Base-by-base conservation (phyloP, 1,140 invertebrate genomes). In the Drosophila fuyamai region DNA sequence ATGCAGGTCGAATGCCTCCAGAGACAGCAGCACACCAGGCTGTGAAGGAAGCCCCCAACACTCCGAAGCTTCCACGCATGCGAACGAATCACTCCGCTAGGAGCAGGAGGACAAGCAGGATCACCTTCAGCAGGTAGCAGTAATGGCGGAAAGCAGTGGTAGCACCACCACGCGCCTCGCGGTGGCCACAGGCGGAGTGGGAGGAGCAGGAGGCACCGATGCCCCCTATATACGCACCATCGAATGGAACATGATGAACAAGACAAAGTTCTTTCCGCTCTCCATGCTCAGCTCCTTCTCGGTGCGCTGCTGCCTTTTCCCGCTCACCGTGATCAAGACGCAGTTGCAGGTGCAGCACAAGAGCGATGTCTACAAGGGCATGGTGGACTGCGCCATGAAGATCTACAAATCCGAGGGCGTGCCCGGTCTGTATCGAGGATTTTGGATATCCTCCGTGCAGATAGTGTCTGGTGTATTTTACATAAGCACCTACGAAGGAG, bases 221-320 rank as follows among this genome's bases (percentile, higher is more conserved):
- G 71, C 94, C 9, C 93, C 94, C 58, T 94, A 95, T 50, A 96
- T 98, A 71, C 95, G 95, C 40, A 97, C 96, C n/a, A 99, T 99
- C 76, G 98, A 99, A 93, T 99, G 98, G 97, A 95, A 98, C 66
- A 99, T 99, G 98, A 97, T 99, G 97, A 97, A 99, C 93, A 98
- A 99, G 86, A 95, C 94, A 92, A 98, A 95, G 94, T 98, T 96
- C 94, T 98, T 95, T 90, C 98, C 98, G 4, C 93, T 99, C 41
- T 98, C 97, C 51, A 96, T 99, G 94, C 93, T 98, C 10, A 95
- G 95, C 57, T 97, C 96, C 3, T 97, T 98, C 91, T 94, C 95
- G 79, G 96, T 99, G 41, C 94, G 98, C 50, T 97, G 97, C 90
- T 94, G 97, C 54, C 94, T 99, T 2, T 99, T 99, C 93, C 98